These are phyloP conservation scores for Microtus pennsylvanicus DNA, from an alignment of 2,113 vertebrate genomes.

Conservation along the genomic window DNA sequence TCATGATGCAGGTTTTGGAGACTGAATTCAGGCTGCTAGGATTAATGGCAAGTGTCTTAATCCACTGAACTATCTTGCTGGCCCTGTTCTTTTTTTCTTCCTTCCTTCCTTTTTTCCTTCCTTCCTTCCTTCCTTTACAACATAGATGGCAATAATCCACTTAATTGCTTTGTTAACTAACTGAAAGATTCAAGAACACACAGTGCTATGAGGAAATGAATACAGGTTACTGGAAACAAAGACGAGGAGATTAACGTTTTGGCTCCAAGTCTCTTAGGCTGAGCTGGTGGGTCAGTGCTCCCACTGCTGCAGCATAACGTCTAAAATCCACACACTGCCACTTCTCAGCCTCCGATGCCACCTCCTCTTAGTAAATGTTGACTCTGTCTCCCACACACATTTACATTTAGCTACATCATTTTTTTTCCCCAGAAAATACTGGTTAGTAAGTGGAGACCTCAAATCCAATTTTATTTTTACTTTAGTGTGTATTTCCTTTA, in stretches of 20 bases:
- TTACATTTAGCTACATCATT: not conserved
- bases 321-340: not conserved
- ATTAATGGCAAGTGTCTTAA: not conserved
- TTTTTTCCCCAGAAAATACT: not conserved
- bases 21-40: not conserved
- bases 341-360: not conserved
- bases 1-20: not conserved
- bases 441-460: not conserved
- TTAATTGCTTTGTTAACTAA: not conserved
- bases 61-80: not conserved
- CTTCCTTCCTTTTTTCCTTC: too few species aligned
- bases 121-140: not conserved
- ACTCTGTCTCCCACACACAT: not conserved
- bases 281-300: not conserved
- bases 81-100: fast-evolving
- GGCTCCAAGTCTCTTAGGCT: not conserved
- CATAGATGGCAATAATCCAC: not conserved
- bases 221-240: not conserved
- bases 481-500: not conserved
- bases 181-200: not conserved
- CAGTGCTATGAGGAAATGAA: not conserved
- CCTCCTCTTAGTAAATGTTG: not conserved
- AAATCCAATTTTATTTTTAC: not conserved
- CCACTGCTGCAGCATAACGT: not conserved
- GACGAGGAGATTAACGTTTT: not conserved